Evolutionary conservation across 1,140 invertebrate species (phyloP).

Genomic region (Acyrthosiphon pisum): DNA sequence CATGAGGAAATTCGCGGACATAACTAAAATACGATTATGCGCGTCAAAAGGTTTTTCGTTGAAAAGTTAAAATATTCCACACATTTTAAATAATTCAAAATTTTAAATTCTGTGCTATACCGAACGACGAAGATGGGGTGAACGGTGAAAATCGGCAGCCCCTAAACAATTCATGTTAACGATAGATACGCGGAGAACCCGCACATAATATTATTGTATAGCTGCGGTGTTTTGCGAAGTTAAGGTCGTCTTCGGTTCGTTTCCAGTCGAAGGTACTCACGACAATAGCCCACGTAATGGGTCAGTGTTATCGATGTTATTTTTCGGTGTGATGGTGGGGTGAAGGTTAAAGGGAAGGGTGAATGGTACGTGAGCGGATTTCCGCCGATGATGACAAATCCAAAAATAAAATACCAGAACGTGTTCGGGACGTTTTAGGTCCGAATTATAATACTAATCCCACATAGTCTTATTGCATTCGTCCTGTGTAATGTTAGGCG

Average conservation of each 20-base stretch:
- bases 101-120: too few species aligned
- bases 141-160: background rate
- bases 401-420: background rate
- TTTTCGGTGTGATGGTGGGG: background rate
- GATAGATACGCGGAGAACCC: background rate
- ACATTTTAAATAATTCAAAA: too few species aligned
- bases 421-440: conserved; percentile 34
- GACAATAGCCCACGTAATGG: background rate
- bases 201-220: background rate
- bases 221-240: too few species aligned
- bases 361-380: conserved; percentile 6
- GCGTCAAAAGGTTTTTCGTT: too few species aligned
- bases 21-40: too few species aligned
- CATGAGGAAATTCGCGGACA: too few species aligned
- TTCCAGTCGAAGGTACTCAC: background rate
- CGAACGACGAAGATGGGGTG: too few species aligned
- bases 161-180: conserved; percentile 30
- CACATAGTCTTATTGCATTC: background rate
- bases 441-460: conserved; percentile 1
- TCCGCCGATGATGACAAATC: background rate
- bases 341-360: background rate
- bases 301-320: background rate
- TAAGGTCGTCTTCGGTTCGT: background rate
- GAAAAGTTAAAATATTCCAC: too few species aligned
- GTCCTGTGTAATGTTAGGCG: background rate